phyloP scores from a whole-genome alignment of 1,140 invertebrate genomes.

The Drosophila tropicalis region DNA sequence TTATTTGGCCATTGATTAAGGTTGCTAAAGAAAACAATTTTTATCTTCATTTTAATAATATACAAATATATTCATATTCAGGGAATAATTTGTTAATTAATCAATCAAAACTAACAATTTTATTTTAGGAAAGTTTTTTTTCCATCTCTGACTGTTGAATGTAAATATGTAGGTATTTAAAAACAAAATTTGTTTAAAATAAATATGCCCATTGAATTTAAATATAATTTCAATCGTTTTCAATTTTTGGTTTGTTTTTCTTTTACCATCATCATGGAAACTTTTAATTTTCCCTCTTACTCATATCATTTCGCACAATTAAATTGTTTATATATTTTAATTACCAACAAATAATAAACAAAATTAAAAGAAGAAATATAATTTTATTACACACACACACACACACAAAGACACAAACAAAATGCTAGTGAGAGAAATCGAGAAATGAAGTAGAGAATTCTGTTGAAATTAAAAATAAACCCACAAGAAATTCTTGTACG shows the following conservation, averaged over 20 bases:
- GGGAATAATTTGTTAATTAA: too few species aligned
- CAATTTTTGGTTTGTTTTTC: not conserved
- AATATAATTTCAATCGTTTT: too few species aligned
- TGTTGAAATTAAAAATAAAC: constrained; percentile 43
- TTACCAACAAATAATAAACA: constrained; percentile 12
- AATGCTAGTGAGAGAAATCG: too few species aligned
- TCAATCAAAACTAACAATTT: too few species aligned
- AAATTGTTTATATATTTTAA: constrained; percentile 40
- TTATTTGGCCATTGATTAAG: not conserved
- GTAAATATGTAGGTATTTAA: too few species aligned
- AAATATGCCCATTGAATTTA: too few species aligned
- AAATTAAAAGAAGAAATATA: constrained; percentile 27
- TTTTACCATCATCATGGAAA: not conserved
- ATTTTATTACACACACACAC: constrained; percentile 33
- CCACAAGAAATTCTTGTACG: constrained; percentile 3
- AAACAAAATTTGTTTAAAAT: too few species aligned
- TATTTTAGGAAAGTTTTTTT: too few species aligned
- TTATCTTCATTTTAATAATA: not conserved
- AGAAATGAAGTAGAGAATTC: constrained; percentile 19
- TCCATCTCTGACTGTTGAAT: too few species aligned
- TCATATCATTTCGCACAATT: not conserved
- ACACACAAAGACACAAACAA: not conserved
- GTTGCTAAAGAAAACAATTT: not conserved
- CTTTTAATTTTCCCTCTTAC: constrained; percentile 8
- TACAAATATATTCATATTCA: too few species aligned